Base-by-base conservation (phyloP, 2,888 invertebrate species). In the Ashinkailepas kermadecensis region DNA sequence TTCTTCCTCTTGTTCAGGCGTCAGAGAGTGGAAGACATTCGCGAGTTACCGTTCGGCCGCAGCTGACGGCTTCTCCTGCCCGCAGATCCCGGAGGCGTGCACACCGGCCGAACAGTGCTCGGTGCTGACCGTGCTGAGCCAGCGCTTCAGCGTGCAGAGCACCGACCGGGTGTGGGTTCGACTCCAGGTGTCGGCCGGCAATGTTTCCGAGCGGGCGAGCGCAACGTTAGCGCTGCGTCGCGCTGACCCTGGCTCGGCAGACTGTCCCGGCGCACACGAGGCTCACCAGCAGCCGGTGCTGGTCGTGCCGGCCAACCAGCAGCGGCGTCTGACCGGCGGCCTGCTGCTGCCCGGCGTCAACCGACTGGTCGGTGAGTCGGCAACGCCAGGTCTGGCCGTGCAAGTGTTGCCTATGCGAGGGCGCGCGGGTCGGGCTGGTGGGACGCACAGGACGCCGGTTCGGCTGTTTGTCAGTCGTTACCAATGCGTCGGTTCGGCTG, bases 301-400 rank as follows among this genome's bases (percentile, higher is more conserved):
- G 67, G 25, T 67, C 25, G 67, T 67, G 25, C 25, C 67, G 25
- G 67, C 67, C 67, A 67, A 67, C 25, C 67, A 67, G 67, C 23
- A 12, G 25, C 67, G 67, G 10, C 67, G n/a, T 12, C 67, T 67
- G 67, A 25, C 11, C 23, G 13, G 25, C 25, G 13, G 1, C 25
- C 67, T 67, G 25, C 25, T 67, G 9, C 25, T 25, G 3, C 67
- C 67, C 67, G 67, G 67, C 10, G 25, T 25, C 25, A 67, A 67
- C 25, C n/a, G 2, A 4, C 25, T 67, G 25, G 25, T 67, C 11
- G 67, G 67, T 67, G 25, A 25, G 67, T 67, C 15, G 12, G 4
- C 58, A 58, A 7, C 39, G 39, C 4, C 39, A 39, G 39, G 39
- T 39, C 39, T 39, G 39, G 39, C 39, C 39, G 39, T 39, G 39